Base-by-base conservation (phyloP, 1,140 invertebrate species). In the Megalonaias nervosa region DNA sequence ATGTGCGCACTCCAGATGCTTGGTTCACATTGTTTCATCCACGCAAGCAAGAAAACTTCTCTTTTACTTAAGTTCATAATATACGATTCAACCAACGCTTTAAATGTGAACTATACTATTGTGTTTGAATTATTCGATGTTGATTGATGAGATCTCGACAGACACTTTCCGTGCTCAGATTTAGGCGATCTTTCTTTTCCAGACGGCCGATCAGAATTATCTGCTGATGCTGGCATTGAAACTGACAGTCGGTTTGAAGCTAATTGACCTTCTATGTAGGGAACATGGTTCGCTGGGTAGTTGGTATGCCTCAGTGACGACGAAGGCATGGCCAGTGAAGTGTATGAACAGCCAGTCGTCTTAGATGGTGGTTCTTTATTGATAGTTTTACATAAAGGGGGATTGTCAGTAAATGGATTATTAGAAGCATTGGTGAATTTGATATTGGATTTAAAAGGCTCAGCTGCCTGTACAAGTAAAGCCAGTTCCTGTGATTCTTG, bases 121-220 rank as follows among this genome's bases (percentile, higher is more conserved):
- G 76, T 78, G 16, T 73, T 78, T n/a, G 76, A 70, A 60, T 78
- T 78, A 59, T 78, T 78, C 65, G 76, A 78, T 68, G 76, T 61
- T 16, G 69, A n/a, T 48, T 68, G 70, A 48, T 48, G 38, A 48
- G 38, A 48, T 48, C 6, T 48, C 9, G 6, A 11, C 38, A 48
- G 1, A 48, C 6, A 48, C 6, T 6, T 48, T 48, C 9, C 38
- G 6, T 48, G 38, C 38, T 48, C 38, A 48, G 38, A 48, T 11
- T 48, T 48, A 48, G 38, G 0, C 38, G 6, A 5, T 48, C 38
- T 57, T 15, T 65, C n/a, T 19, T 62, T 26, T 48, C 38, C 38
- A 48, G 38, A 48, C 1, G 17, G 26, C 15, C 14, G 65, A 48
- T 19, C 21, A n/a, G 55, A 13, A 56, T 21, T 64, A 23, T 62